These are phyloP conservation scores for Genyomyrus donnyi DNA, from an alignment of 2,113 vertebrate species.

Conservation along the genomic window DNA sequence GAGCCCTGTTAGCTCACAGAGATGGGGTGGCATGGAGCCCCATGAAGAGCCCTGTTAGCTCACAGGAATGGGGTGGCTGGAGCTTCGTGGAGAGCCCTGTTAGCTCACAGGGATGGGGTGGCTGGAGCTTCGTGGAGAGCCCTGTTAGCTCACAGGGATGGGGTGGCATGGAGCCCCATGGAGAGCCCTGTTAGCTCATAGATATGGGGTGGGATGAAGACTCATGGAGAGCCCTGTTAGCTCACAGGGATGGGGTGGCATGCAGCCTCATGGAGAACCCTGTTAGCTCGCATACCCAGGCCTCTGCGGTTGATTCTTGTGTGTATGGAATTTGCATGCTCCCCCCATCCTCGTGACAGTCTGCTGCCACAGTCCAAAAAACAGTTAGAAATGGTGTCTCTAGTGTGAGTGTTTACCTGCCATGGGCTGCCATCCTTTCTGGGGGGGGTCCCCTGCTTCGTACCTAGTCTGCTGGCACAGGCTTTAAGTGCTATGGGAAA, in stretches of 20 bases:
- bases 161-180: no score
- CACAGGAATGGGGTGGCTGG: background rate
- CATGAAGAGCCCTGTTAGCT: background rate
- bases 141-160: background rate
- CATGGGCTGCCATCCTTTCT: background rate
- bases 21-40: no score
- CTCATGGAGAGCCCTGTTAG: background rate
- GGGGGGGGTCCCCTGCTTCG: background rate
- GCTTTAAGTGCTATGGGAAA: background rate
- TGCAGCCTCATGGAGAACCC: background rate
- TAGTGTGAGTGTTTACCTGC: background rate
- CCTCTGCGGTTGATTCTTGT: background rate
- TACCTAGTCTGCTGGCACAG: background rate
- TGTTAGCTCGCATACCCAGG: background rate
- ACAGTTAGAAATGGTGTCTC: background rate
- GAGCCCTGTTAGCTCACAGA: background rate
- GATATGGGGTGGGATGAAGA: no score
- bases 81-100: no score
- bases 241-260: background rate
- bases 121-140: no score
- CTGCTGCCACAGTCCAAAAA: background rate
- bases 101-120: background rate
- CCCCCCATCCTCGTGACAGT: background rate
- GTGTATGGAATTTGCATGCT: background rate
- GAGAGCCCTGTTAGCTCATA: no score